phyloP scores from a whole-genome alignment of 2,888 invertebrate genomes.

The Poecilus cupreus region DNA sequence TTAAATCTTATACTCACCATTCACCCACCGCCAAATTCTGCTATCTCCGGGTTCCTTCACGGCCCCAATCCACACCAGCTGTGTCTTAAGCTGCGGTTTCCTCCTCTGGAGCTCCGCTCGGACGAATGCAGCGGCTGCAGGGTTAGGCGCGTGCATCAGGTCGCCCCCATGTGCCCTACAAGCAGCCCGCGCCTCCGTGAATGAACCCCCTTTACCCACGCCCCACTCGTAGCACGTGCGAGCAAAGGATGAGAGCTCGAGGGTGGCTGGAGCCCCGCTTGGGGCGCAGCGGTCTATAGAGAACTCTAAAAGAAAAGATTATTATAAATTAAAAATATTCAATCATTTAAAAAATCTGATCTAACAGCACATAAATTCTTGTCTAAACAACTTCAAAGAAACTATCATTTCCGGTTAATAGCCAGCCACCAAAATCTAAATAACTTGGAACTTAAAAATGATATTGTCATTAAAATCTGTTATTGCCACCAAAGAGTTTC shows the following conservation, averaged over 20 bases:
- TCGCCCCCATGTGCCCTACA: conserved; percentile 83
- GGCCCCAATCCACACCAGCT: conserved; percentile 93
- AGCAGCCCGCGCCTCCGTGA: conserved; percentile 85
- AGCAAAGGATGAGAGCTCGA: conserved; percentile 88
- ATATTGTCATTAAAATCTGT: too few relatives aligned
- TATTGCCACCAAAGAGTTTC: too few relatives aligned
- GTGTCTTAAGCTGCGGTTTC: conserved; percentile 86
- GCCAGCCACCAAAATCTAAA: too few relatives aligned
- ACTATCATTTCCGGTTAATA: too few relatives aligned
- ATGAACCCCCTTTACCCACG: conserved; percentile 87
- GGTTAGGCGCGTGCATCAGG: conserved; percentile 79
- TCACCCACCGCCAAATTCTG: conserved; percentile 92
- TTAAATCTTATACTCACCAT: conserved; percentile 80
- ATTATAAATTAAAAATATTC: not conserved
- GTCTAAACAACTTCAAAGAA: too few relatives aligned
- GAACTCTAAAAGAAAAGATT: conserved; percentile 78
- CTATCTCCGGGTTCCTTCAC: conserved; percentile 90
- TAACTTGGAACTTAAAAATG: too few relatives aligned
- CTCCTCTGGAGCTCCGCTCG: conserved; percentile 87
- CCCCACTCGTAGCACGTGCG: conserved; percentile 93
- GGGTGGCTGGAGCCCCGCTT: conserved; percentile 83
- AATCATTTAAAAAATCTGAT: too few relatives aligned
- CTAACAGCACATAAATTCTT: too few relatives aligned
- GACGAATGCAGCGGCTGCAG: conserved; percentile 79
- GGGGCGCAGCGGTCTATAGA: conserved; percentile 89